These are phyloP conservation scores for Hemitrygon akajei DNA, from an alignment of 2,797 vertebrate species.

Conservation along the genomic window DNA sequence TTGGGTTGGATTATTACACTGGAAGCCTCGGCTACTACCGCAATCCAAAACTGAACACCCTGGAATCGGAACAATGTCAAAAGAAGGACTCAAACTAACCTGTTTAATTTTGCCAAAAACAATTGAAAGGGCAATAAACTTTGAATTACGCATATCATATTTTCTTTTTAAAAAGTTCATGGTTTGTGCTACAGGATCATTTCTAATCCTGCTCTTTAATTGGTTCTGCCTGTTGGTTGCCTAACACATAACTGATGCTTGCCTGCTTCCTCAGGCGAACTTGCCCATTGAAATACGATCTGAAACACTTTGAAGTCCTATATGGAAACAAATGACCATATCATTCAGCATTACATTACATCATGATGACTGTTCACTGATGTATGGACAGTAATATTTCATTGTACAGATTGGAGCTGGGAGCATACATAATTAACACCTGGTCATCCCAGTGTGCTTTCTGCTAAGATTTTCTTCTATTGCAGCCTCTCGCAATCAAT, in stretches of 20 bases:
- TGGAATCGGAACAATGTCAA: neutral
- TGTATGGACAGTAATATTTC: neutral
- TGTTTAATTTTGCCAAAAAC: neutral
- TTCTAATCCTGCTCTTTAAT: neutral
- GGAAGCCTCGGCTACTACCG: neutral
- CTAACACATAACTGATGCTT: neutral
- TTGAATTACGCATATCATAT: neutral
- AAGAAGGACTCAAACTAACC: neutral
- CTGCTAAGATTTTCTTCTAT: neutral
- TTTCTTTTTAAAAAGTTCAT: no score
- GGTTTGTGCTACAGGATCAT: neutral
- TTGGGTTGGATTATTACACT: neutral
- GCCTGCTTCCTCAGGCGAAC: neutral
- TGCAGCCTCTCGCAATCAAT: slow-evolving; percentile 3
- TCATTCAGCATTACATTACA: neutral
- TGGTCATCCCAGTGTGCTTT: neutral
- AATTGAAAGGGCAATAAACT: neutral
- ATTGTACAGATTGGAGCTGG: neutral
- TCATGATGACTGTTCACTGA: neutral
- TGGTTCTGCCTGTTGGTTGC: neutral
- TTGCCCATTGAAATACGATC: slow-evolving; percentile 9
- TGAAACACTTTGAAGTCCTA: neutral
- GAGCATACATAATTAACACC: neutral
- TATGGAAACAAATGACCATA: neutral
- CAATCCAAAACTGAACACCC: neutral